Evolutionary conservation across 2,888 invertebrate genomes (phyloP).

Genomic region (Helleia helle): DNA sequence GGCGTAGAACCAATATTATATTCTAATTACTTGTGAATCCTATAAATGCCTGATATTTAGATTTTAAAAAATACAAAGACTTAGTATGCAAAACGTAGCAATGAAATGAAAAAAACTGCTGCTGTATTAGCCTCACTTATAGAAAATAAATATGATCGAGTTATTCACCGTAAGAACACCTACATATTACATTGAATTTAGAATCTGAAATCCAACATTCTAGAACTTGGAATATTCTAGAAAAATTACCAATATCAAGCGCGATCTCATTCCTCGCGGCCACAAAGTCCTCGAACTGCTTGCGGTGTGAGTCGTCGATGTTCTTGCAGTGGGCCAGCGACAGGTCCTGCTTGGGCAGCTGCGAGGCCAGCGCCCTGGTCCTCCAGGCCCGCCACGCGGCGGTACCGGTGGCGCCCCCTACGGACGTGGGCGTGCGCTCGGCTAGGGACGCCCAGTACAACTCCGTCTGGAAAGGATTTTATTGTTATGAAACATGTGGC

Average conservation of each 20-base stretch:
- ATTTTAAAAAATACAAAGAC: no score
- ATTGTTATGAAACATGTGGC: not conserved
- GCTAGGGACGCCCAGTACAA: conserved; percentile 93
- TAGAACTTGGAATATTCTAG: no score
- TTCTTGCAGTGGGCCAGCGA: conserved; percentile 91
- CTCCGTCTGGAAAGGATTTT: conserved; percentile 78
- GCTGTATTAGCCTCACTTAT: no score
- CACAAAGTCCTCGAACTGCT: conserved; percentile 79
- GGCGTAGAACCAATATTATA: no score
- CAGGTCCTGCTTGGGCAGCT: conserved; percentile 96
- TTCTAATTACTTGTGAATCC: no score
- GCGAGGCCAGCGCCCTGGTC: conserved; percentile 80
- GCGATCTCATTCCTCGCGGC: conserved; percentile 8
- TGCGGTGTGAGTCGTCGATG: conserved; percentile 83
- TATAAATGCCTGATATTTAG: no score
- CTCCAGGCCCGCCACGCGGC: conserved; percentile 61
- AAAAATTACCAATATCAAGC: conserved; percentile 6
- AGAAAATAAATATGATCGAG: no score
- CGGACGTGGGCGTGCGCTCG: conserved; percentile 73
- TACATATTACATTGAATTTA: no score
- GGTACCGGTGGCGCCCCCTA: conserved; percentile 44
- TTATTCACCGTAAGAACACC: no score
- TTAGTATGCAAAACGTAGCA: no score
- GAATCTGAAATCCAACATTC: no score
- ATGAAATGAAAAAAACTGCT: no score